Evolutionary conservation across 2,888 invertebrate species (phyloP).

Genomic region (Pasiphila rectangulata): DNA sequence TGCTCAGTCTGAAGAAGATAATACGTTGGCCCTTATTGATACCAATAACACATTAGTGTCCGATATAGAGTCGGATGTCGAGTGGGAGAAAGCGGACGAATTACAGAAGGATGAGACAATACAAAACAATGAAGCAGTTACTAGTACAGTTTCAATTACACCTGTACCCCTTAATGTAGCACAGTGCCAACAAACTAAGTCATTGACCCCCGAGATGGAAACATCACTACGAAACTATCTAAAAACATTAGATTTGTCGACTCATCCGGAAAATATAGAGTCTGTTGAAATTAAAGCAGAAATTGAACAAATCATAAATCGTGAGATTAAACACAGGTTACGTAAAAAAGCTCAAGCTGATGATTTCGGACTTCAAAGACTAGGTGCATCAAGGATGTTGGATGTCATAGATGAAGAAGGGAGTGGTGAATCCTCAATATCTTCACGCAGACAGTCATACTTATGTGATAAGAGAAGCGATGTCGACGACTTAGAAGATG

Average conservation of each 20-base stretch:
- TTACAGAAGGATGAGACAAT: slow-evolving; percentile 44
- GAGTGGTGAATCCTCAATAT: slow-evolving; percentile 83
- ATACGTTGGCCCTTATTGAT: slow-evolving; percentile 59
- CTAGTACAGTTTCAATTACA: slow-evolving; percentile 61
- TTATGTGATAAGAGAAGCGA: slow-evolving; percentile 73
- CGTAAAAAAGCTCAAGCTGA: slow-evolving; percentile 67
- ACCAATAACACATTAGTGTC: slow-evolving; percentile 79
- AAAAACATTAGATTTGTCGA: slow-evolving; percentile 78
- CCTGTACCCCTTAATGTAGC: slow-evolving; percentile 68
- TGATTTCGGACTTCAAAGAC: slow-evolving; percentile 60
- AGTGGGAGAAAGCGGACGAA: slow-evolving; percentile 79
- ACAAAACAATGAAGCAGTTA: slow-evolving; percentile 50
- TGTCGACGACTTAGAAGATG: slow-evolving; percentile 73
- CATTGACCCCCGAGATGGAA: slow-evolving; percentile 81
- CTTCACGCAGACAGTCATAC: slow-evolving; percentile 78
- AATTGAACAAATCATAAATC: slow-evolving; percentile 69
- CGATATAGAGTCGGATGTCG: slow-evolving; percentile 83
- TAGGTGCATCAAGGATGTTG: slow-evolving; percentile 84
- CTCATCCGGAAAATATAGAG: slow-evolving; percentile 63
- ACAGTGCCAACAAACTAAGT: slow-evolving; percentile 60
- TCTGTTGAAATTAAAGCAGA: slow-evolving; percentile 68
- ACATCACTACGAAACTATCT: slow-evolving; percentile 77
- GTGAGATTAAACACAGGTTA: slow-evolving; percentile 65
- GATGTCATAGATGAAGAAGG: slow-evolving; percentile 90
- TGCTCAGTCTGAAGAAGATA: slow-evolving; percentile 44